Base-by-base conservation (phyloP, 2,888 invertebrate genomes). In the Idaea dimidiata region DNA sequence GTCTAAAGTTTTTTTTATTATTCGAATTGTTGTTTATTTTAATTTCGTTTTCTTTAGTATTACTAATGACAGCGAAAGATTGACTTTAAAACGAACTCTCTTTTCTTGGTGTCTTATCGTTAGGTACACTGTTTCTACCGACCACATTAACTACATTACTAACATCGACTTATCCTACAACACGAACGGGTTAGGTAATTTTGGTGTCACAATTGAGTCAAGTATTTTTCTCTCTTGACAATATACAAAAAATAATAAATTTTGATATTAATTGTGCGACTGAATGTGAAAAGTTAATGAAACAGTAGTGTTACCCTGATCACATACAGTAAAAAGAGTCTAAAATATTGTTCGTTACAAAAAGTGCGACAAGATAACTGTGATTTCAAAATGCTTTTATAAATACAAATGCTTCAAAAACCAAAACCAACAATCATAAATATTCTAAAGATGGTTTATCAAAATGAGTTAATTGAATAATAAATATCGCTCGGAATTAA, bases 101-200 rank as follows among this genome's bases (percentile, higher is more conserved):
- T 54, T 60, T 63, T 62, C 57, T 65, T 58, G 62, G 56, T 65
- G 66, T 73, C 67, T 67, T 62, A 63, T 71, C 70, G 67, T 62
- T 72, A 73, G 74, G 76, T 76, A 74, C 73, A 69, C 72, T 78
- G 76, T 74, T 76, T 86, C 88, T 89, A 90, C 89, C 89, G 90
- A 91, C 89, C 91, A 88, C 84, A 79, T 82, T 78, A 70, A 83
- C 90, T 91, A 90, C 78, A 73, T 24, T 72, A 72, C 90, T 89
- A 91, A 91, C 91, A 91, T 79, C 88, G 72, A 89, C 71, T 82
- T 81, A 88, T 60, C 17, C 64, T 59, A 77, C 86, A 71, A 78
- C 77, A 83, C 70, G 75, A 80, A 75, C 76, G 63, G 60, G 56
- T 65, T 62, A 18, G 31, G 14, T 61, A 58, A 58, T 77, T 82